These are phyloP conservation scores for Opisthograptis luteolata DNA, from an alignment of 2,888 invertebrate genomes.

Conservation along the genomic window DNA sequence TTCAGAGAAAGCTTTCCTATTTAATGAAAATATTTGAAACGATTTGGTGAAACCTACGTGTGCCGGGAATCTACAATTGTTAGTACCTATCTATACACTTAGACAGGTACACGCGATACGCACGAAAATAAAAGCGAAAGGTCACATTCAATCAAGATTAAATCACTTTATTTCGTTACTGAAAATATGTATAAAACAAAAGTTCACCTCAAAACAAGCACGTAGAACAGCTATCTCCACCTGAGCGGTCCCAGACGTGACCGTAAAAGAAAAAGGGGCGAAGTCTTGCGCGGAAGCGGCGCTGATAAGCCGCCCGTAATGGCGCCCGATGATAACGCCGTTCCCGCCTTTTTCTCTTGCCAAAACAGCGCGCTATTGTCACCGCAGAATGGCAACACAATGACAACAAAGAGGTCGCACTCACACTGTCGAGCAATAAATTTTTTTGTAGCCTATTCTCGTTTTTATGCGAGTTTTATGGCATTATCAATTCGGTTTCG, in stretches of 20 bases:
- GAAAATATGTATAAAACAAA: slow-evolving; percentile 36
- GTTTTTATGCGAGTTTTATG: slow-evolving; percentile 54
- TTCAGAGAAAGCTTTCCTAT: too few species aligned
- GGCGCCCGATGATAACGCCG: slow-evolving; percentile 78
- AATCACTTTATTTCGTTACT: neutral
- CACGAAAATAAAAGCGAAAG: too few species aligned
- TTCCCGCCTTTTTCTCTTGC: slow-evolving; percentile 82
- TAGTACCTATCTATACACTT: neutral
- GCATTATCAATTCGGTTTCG: slow-evolving; percentile 39
- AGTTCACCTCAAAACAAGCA: slow-evolving; percentile 48
- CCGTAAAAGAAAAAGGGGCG: slow-evolving; percentile 82
- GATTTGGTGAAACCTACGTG: too few species aligned
- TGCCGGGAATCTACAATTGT: too few species aligned
- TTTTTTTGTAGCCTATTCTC: slow-evolving; percentile 62
- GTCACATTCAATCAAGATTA: too few species aligned
- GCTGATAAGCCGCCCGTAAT: slow-evolving; percentile 83
- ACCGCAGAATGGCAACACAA: slow-evolving; percentile 70
- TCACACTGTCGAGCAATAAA: slow-evolving; percentile 66
- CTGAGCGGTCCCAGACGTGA: slow-evolving; percentile 70
- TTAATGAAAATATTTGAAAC: too few species aligned
- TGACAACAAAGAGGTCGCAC: slow-evolving; percentile 54
- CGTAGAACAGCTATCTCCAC: slow-evolving; percentile 56
- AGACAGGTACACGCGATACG: too few species aligned
- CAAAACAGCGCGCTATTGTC: slow-evolving; percentile 79
- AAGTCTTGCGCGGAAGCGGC: slow-evolving; percentile 71